These are phyloP conservation scores for Synergus gifuensis DNA, from an alignment of 2,888 invertebrate genomes.

Conservation along the genomic window DNA sequence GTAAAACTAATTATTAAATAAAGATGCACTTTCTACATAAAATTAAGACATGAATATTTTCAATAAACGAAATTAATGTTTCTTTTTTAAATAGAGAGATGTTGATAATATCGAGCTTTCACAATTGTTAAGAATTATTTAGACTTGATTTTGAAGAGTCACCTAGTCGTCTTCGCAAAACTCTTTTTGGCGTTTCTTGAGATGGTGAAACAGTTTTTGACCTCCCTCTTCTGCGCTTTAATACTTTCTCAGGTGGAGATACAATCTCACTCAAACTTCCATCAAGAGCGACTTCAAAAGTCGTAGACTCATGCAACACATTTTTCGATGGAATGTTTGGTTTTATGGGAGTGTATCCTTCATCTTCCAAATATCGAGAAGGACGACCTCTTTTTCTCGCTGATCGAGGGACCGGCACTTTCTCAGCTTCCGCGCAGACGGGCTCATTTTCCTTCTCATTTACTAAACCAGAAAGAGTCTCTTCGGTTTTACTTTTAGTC, in stretches of 20 bases:
- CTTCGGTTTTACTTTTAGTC: not conserved
- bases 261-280: conserved; percentile 14
- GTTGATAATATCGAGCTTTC: not conserved
- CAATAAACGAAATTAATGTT: no score
- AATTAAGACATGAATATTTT: not conserved
- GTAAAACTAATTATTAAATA: not conserved
- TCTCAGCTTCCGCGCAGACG: not conserved
- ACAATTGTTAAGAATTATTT: not conserved
- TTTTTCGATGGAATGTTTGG: conserved; percentile 1
- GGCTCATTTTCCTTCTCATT: conserved; percentile 24
- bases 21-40: not conserved
- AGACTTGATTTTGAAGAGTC: not conserved
- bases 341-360: not conserved
- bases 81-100: no score
- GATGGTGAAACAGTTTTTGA: not conserved
- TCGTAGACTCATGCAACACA: conserved; percentile 8
- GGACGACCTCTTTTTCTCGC: conserved; percentile 22
- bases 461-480: not conserved
- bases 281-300: conserved; percentile 24
- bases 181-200: conserved; percentile 6
- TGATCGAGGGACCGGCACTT: not conserved
- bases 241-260: conserved; percentile 23
- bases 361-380: not conserved
- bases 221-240: conserved; percentile 27
- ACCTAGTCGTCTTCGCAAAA: conserved; percentile 6